Evolutionary conservation across 2,113 vertebrate species (phyloP), one percentile per base, ranked within the genome.

Genomic region (Melospiza georgiana): DNA sequence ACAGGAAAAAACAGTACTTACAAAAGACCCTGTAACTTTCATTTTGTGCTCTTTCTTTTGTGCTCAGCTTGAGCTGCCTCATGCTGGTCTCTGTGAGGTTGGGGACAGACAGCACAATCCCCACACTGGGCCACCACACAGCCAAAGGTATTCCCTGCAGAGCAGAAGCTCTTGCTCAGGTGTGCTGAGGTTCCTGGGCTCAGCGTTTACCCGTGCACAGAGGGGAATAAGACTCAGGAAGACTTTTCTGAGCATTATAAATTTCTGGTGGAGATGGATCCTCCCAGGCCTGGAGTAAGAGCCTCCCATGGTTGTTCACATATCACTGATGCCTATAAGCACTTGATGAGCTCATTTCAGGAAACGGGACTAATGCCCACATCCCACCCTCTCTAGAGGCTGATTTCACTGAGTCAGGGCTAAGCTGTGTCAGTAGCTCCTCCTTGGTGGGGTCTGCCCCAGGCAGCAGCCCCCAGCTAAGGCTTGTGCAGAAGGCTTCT

Each of bases 51-150:
- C 20, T 33, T 28, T 69, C n/a, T 55, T 55, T 23, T 23, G 41
- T 37, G 35, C 31, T 49, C n/a, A 43, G 17, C 35, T 49, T 28
- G 22, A 77, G 16, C 20, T 82, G 54, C 31, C 41, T 11, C 35
- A 8, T 35, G 18, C 22, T 54, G 35, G 11, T 49, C 10, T 35
- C 55, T 69, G 3, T 55, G 27, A 63, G 25, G 35, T 0, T 57
- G 25, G 31, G 25, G 25, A 49, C 25, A 68, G 39, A 39, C 20
- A 68, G 62, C 39, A 54, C 82, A 27, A 41, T 68, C 10, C 55
- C 24, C 30, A 35, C 2, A 0, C 0, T 43, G 55, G 20, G 30
- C n/a, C 17, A 48, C n/a, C 17, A 49, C 63, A 11, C 41, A 43
- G 41, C 41, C 41, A 43, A 43, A 15, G 41, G 41, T 43, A 43